Conservation (phyloP, 2,113 vertebrate genomes). For the Calonectris borealis region DNA sequence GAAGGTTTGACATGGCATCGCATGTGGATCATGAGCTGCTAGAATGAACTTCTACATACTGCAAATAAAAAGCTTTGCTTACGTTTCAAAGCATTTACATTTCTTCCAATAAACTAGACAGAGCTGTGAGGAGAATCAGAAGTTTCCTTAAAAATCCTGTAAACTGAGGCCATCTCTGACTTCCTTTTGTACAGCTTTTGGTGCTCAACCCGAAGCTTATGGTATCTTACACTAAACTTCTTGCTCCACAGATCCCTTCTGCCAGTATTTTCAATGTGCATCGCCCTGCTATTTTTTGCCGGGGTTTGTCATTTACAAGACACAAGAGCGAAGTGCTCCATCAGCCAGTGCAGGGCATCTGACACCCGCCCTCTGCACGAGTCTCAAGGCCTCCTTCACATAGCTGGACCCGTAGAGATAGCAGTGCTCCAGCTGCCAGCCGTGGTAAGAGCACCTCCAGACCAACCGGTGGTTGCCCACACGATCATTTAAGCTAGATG, state of each 20-base stretch:
- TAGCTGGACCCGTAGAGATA: not conserved
- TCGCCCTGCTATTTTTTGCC: not conserved
- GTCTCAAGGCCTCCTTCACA: not conserved
- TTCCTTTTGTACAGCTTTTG: not conserved
- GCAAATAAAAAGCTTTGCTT: not conserved
- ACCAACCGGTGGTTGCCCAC: not conserved
- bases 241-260: not conserved
- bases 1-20: not conserved
- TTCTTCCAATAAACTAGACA: not conserved
- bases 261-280: not conserved
- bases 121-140: not conserved
- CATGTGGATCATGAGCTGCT: rapidly evolving
- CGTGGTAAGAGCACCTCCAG: not conserved
- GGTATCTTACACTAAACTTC: not conserved
- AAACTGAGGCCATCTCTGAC: not conserved
- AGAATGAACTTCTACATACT: not conserved
- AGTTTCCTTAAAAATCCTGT: not conserved
- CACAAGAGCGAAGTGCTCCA: not conserved
- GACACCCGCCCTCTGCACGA: no score
- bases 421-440: not conserved
- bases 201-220: not conserved
- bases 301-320: not conserved
- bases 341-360: no score
- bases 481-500: rapidly evolving
- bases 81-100: not conserved